Evolutionary conservation across 2,888 invertebrate species (phyloP), one percentile per base, ranked within the genome.

Genomic region (Sylvicola fuscatus): DNA sequence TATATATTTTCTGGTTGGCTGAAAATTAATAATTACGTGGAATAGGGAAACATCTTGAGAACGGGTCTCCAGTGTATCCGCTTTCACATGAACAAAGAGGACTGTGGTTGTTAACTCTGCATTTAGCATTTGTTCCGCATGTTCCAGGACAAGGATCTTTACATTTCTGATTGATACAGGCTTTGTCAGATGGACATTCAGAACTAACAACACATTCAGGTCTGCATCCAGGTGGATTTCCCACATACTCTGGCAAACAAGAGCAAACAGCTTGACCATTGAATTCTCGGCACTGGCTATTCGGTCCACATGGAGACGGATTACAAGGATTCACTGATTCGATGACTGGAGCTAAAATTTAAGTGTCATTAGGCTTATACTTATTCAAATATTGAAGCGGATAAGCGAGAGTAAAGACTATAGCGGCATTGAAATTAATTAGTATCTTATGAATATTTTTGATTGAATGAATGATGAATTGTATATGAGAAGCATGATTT

Each of bases 121-220:
- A 86, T 47, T 71, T 4, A 16, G 83, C 77, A 49, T 73, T 73
- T 34, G 70, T 59, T 36, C 84, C 84, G 48, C 84, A 84, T 15
- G 78, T 76, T 39, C 81, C 82, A 41, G 76, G 72, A 49, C 83
- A 83, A 36, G 83, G 83, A 54, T 86, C 80, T 21, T 65, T 65
- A 47, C 86, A 86, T 55, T 77, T 82, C 53, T 77, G 77, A 49
- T 78, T 80, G 43, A 79, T 70, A 49, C 86, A 86, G 7, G 83
- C 81, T 49, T 72, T 72, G 47, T 75, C 73, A 43, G 73, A 73
- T 21, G 75, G 68, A 54, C 84, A 86, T 50, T 86, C 83, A 3
- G 78, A 68, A 48, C 81, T 83, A 1, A 80, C 74, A 6, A 79
- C 69, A 53, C 87, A 87, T 56, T 84, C 84, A 2, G 83, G 83